Percentiles rank a stretch among this genome's conserved stretches.
These are phyloP conservation scores for Hypercompe scribonia DNA, from an alignment of 2,888 invertebrate genomes.

Conservation along the genomic window DNA sequence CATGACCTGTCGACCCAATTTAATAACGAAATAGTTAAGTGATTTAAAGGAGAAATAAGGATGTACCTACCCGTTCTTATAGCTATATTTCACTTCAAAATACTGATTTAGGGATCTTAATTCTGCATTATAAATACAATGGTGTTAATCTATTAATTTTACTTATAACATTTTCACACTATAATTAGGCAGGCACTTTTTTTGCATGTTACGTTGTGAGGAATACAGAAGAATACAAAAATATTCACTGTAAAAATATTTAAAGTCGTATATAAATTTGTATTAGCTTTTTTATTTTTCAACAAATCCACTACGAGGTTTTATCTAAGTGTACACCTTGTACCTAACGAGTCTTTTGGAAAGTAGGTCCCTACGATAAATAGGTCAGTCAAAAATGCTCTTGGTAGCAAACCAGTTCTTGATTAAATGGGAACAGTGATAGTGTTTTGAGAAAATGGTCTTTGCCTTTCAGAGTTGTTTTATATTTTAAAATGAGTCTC, in stretches of 20 bases:
- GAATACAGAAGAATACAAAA: too few relatives aligned
- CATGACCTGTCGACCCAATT: constrained; percentile 11
- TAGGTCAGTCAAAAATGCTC: not conserved
- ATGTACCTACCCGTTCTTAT: not conserved
- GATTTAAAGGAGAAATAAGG: not conserved
- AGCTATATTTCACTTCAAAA: not conserved
- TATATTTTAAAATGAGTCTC: not conserved
- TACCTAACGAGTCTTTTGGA: not conserved
- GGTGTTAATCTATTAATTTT: too few relatives aligned
- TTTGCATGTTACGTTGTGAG: too few relatives aligned
- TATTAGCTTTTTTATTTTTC: too few relatives aligned
- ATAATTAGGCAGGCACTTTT: too few relatives aligned
- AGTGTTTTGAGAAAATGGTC: not conserved
- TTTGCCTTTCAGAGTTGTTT: too few relatives aligned
- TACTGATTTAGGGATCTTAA: not conserved
- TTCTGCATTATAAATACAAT: too few relatives aligned
- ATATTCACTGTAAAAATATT: too few relatives aligned
- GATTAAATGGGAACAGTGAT: not conserved
- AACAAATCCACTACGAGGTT: too few relatives aligned
- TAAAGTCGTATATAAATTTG: too few relatives aligned
- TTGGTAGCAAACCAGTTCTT: not conserved
- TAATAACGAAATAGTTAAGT: not conserved
- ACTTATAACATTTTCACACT: too few relatives aligned
- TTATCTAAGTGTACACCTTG: too few relatives aligned
- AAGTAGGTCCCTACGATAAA: not conserved